Percentiles rank a stretch among this genome's conserved stretches.
Conservation (phyloP, 2,113 vertebrate species). For the Pimephales promelas region DNA sequence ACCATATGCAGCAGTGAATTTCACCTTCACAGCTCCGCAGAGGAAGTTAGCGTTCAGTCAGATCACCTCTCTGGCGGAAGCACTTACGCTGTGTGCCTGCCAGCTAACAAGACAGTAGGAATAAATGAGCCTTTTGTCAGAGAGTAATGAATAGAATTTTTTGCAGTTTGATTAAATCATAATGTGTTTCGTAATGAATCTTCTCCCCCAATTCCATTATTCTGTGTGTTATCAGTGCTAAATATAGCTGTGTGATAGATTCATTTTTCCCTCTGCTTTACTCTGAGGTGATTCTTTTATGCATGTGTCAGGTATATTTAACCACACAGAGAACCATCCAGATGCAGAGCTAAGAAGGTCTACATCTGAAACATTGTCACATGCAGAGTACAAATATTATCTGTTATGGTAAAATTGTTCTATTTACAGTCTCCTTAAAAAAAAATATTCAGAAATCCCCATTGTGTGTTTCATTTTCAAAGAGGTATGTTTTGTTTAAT, state of each 20-base stretch:
- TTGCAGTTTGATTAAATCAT: conserved; percentile 80
- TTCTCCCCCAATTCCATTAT: conserved; percentile 72
- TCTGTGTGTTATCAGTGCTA: conserved; percentile 74
- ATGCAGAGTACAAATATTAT: not conserved
- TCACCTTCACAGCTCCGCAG: conserved; percentile 45
- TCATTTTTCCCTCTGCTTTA: conserved; percentile 72
- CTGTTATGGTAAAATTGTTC: not conserved
- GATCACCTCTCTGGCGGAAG: conserved; percentile 39
- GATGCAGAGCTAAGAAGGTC: conserved; percentile 63
- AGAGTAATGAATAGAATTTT: conserved; percentile 74
- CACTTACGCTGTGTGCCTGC: conserved; percentile 47
- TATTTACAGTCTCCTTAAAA: conserved; percentile 10
- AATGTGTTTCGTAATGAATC: conserved; percentile 79
- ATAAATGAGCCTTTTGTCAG: conserved; percentile 68
- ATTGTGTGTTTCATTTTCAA: not conserved
- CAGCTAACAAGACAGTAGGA: conserved; percentile 58
- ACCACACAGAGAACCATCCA: conserved; percentile 62
- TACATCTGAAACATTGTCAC: conserved; percentile 30
- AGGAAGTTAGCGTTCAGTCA: conserved; percentile 37
- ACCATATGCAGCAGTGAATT: conserved; percentile 28
- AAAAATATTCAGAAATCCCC: not conserved
- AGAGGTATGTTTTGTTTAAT: no score
- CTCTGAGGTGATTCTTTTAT: conserved; percentile 63
- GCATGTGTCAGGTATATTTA: conserved; percentile 74
- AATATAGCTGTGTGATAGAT: conserved; percentile 81